Evolutionary conservation across 2,888 invertebrate species (phyloP), one percentile per base, ranked within the genome.

Genomic region (Lithodes maja): DNA sequence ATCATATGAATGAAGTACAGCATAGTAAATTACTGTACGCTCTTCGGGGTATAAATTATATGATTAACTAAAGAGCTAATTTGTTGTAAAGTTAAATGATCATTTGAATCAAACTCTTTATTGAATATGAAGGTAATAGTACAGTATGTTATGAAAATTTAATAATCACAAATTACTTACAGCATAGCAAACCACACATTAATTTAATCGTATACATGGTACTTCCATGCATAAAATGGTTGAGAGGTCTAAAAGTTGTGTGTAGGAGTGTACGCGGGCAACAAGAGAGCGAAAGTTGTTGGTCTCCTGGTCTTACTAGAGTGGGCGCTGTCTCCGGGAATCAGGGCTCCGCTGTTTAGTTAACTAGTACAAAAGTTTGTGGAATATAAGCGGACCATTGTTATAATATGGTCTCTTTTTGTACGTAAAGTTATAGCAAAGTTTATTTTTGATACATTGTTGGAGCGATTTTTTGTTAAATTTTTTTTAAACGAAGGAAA

Each of bases 361-460:
- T 89, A 89, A 89, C 88, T 89, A 89, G 88, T 89, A 89, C 88
- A 89, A 89, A 89, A 89, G 84, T 85, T 89, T 89, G 88, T 89
- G 88, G 88, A 92, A 90, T 87, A 87, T 92, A 90, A 92, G 17
- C 90, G 90, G 93, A 92, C 93, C 93, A 93, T 93, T 92, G 92
- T 93, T 93, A 92, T 93, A 92, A 92, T 92, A 92, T 93, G 93
- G 93, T 93, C 93, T 93, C 71, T 93, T 93, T 93, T 93, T 93
- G 93, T 93, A 92, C 93, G 93, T 93, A 92, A 93, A 93, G 92
- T 92, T 93, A 93, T 92, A 94, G 94, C 87, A 94, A 94, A 95
- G 95, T 95, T 95, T 95, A 95, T 95, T 95, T 95, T 95, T 95
- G 95, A 95, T 95, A 95, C 95, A 94, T 95, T 95, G 95, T 95